Evolutionary conservation across 2,113 vertebrate genomes (phyloP).

Genomic region (Agapornis roseicollis): DNA sequence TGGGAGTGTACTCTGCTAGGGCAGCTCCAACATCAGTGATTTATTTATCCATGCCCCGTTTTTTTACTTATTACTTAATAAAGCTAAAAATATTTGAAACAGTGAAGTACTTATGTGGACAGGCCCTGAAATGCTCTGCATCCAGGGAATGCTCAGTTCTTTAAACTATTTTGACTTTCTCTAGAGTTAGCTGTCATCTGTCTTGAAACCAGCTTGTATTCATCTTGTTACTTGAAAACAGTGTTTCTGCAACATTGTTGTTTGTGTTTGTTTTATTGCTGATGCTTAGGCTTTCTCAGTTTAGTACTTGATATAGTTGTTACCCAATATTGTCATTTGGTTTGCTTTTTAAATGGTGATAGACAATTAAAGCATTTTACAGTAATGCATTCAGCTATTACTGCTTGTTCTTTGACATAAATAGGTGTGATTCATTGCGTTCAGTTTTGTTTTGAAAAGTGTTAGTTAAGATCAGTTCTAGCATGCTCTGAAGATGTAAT

Average conservation of each 20-base stretch:
- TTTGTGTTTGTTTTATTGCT: background rate
- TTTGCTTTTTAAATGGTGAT: background rate
- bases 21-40: background rate
- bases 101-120: background rate
- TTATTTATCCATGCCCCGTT: background rate
- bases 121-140: background rate
- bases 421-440: background rate
- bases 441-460: background rate
- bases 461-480: background rate
- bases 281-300: background rate
- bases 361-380: background rate
- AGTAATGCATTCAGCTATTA: background rate
- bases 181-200: background rate
- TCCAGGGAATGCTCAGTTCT: background rate
- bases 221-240: background rate
- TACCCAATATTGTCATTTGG: background rate
- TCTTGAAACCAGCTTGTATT: background rate
- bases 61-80: background rate
- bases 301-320: background rate
- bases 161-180: background rate
- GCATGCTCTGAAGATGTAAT: background rate
- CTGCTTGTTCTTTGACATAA: background rate
- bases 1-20: background rate
- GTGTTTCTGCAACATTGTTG: accelerated
- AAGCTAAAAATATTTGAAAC: background rate